A percentile compares a stretch with the other conserved stretches of the same genome.
phyloP scores from a whole-genome alignment of 2,797 vertebrate species.

The Sciurus carolinensis region DNA sequence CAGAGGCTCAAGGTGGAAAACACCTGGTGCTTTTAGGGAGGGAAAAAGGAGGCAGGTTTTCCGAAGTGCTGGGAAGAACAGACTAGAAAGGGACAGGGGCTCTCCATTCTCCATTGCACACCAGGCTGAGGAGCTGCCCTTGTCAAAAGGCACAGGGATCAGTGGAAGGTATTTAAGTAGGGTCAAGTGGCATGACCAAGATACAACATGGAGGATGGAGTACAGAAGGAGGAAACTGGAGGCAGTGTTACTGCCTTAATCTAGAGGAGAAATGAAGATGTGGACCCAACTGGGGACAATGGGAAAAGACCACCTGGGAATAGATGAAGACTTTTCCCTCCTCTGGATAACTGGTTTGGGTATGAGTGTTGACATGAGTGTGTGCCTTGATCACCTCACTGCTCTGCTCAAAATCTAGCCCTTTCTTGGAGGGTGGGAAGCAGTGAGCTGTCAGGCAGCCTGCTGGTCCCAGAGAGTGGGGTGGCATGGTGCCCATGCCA shows the following conservation, averaged over 20 bases:
- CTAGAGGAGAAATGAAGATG: not conserved
- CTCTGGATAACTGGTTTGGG: not conserved
- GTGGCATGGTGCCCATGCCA: constrained; percentile 38
- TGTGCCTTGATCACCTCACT: rapidly evolving
- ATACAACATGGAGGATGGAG: not conserved
- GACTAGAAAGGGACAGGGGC: not conserved
- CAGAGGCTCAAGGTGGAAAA: not conserved
- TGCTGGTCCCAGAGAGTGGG: not conserved
- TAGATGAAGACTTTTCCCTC: not conserved
- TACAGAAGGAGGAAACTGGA: not conserved
- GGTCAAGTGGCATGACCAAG: rapidly evolving
- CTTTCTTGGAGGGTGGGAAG: not conserved
- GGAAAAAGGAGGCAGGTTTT: not conserved
- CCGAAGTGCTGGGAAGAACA: not conserved
- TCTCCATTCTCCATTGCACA: rapidly evolving
- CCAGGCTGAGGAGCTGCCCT: not conserved
- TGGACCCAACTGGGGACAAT: not conserved
- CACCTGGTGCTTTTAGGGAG: not conserved
- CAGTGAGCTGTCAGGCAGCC: not conserved
- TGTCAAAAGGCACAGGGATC: not conserved
- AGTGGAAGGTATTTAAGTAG: not conserved
- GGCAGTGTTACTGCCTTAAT: not conserved
- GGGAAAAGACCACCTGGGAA: not conserved
- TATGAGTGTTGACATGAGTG: not conserved
- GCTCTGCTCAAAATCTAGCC: not conserved